phyloP scores from a whole-genome alignment of 2,888 invertebrate species.

The Caenorhabditis auriculariae region DNA sequence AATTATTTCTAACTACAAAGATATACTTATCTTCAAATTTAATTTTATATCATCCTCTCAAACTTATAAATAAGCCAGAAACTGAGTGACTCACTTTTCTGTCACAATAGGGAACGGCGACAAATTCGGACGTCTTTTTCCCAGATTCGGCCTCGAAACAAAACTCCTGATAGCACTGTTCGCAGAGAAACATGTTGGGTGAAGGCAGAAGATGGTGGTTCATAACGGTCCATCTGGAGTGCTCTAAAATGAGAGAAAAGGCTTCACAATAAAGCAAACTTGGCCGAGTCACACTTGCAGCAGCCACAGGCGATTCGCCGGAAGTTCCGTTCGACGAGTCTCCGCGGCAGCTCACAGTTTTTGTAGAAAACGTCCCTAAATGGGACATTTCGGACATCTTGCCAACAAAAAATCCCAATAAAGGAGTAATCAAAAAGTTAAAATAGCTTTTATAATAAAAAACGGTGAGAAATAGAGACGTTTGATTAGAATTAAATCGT shows the following conservation, averaged over 20 bases:
- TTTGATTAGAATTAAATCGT: too few relatives aligned
- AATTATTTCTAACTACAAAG: too few relatives aligned
- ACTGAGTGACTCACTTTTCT: too few relatives aligned
- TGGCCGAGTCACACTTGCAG: constrained; percentile 28
- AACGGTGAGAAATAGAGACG: too few relatives aligned
- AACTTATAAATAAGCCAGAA: too few relatives aligned
- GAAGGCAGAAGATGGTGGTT: constrained; percentile 22
- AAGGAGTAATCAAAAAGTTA: neutral
- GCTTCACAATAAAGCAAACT: constrained; percentile 11
- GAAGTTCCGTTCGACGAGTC: constrained; percentile 32
- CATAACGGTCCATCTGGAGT: constrained; percentile 31
- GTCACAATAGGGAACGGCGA: constrained; percentile 41
- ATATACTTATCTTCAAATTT: too few relatives aligned
- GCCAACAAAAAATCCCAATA: neutral
- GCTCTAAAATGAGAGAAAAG: neutral
- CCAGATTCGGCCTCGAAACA: constrained; percentile 20
- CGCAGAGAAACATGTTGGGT: constrained; percentile 26
- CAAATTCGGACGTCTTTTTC: constrained; percentile 24
- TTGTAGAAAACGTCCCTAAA: constrained; percentile 16
- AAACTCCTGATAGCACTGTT: constrained; percentile 26
- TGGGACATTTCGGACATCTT: constrained; percentile 7
- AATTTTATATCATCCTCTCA: too few relatives aligned
- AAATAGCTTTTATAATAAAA: too few relatives aligned
- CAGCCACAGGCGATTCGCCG: constrained; percentile 29
- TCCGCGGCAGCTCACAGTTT: constrained; percentile 13